Evolutionary conservation across 2,113 vertebrate genomes (phyloP).

Genomic region (Conger conger): DNA sequence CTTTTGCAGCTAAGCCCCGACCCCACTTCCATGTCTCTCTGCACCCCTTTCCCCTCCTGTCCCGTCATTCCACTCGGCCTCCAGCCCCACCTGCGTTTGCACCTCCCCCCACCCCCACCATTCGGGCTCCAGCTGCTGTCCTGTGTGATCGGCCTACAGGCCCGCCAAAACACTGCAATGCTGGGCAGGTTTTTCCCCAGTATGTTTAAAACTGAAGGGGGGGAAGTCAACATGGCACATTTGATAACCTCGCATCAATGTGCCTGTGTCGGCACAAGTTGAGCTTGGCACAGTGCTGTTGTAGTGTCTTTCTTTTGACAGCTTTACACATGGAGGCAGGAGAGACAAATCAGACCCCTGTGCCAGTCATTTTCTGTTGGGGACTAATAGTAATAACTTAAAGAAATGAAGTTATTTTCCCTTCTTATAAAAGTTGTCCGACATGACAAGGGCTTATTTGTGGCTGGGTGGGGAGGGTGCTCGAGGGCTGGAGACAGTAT

Average conservation of each 20-base stretch:
- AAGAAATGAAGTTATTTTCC: background rate
- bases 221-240: background rate
- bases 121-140: background rate
- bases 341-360: background rate
- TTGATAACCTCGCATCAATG: background rate
- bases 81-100: background rate
- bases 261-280: background rate
- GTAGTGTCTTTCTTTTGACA: background rate
- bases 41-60: slow-evolving; percentile 8
- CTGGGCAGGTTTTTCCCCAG: background rate
- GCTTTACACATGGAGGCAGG: background rate
- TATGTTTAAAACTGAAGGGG: background rate
- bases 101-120: background rate
- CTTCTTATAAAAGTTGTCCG: background rate
- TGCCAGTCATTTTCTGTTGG: background rate
- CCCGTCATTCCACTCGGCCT: background rate
- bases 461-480: background rate
- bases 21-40: slow-evolving; percentile 33
- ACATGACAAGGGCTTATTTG: background rate
- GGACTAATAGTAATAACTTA: background rate
- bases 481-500: background rate
- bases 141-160: background rate
- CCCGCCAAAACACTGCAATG: background rate
- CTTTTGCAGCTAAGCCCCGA: slow-evolving; percentile 58
- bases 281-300: background rate